Evolutionary conservation across 2,113 vertebrate species (phyloP), one percentile per base, ranked within the genome.

Genomic region (Trematomus loennbergii): DNA sequence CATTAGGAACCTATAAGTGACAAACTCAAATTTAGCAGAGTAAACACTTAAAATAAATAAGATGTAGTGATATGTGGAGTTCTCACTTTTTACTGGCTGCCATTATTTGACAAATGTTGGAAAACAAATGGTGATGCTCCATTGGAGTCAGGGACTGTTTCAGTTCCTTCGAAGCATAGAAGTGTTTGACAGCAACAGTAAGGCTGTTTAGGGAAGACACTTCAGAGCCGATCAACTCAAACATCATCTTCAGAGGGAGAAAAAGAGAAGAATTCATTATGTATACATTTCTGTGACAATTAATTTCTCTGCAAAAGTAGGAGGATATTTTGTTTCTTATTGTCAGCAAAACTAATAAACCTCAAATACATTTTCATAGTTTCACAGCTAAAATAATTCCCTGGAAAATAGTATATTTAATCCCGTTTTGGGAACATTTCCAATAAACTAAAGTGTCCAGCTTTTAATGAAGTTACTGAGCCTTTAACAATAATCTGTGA

Each of bases 211-310:
- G 77, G 82, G 96, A 96, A 2, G 95, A 96, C 0, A 93, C 95
- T 75, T 96, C 96, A 0, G 95, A 96, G 7, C 91, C 82, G n/a
- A 96, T 94, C 81, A 96, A 72, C 92, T 96, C 95, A 84, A 96
- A 96, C 82, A 92, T 94, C 0, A 94, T 76, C 96, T 96, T 80
- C 0, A 67, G 58, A 67, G 17, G 54, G 52, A 71, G 12, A 70
- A 69, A 20, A 57, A 1, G 0, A 78, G 18, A 10, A 3, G 9
- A 25, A 25, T 40, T 40, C 36, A 40, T 40, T 40, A 8, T 40
- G 4, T 40, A 40, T 8, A 40, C 36, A 40, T 40, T 40, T 40
- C 36, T 29, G 29, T 29, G 29, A 29, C 3, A 29, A 29, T 29
- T 4, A 3, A 29, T 29, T 29, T 29, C 29, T 29, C 29, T 29